Evolutionary conservation across 2,113 vertebrate genomes (phyloP).

Genomic region (crab-eating macaque (Macaca fascicularis)): DNA sequence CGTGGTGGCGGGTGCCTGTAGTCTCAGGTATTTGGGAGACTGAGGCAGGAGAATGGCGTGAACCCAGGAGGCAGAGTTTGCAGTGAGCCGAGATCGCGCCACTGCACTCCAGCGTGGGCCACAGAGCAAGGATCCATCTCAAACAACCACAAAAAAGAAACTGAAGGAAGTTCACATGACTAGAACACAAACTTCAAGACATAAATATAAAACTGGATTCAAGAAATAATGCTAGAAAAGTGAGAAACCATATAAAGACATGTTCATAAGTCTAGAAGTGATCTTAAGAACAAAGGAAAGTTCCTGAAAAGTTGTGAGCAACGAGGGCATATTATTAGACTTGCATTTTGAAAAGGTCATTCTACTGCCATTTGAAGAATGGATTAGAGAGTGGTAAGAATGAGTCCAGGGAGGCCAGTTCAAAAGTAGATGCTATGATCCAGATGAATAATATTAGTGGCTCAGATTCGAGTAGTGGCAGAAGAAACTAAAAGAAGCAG

Average conservation of each 20-base stretch:
- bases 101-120: too few species aligned
- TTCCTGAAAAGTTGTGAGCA: not conserved
- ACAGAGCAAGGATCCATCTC: too few species aligned
- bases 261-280: not conserved
- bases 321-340: not conserved
- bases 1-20: too few species aligned
- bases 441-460: not conserved
- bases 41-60: too few species aligned
- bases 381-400: not conserved
- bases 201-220: not conserved
- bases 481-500: not conserved
- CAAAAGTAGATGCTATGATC: not conserved
- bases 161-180: not conserved
- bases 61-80: too few species aligned
- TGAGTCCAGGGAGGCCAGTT: not conserved
- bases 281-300: not conserved
- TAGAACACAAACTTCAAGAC: not conserved
- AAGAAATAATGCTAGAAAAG: not conserved
- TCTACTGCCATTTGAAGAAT: not conserved
- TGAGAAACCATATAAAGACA: not conserved
- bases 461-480: not conserved
- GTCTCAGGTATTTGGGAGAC: too few species aligned
- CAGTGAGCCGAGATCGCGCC: not conserved
- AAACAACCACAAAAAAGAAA: not conserved
- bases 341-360: conserved; percentile 37